Evolutionary conservation across 2,113 vertebrate species (phyloP), one percentile per base, ranked within the genome.

Genomic region (Hiodon alosoides): DNA sequence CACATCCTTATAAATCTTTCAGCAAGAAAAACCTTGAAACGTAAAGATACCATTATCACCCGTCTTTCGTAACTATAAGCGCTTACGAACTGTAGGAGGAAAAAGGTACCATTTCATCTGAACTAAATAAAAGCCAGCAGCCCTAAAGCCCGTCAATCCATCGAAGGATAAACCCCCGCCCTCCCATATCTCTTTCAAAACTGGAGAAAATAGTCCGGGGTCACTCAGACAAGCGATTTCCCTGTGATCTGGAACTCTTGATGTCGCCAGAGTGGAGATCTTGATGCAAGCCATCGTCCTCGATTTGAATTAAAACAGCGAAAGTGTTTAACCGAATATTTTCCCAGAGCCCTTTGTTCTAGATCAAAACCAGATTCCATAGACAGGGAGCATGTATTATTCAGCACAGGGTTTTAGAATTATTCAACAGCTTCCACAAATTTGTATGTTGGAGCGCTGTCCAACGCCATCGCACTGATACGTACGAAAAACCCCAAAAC

Each of bases 331-430:
- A 16, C 8, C 5, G 17, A 8, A 51, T 52, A 3, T 16, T 17
- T 13, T 51, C 65, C 11, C 46, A 46, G 13, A 61, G 16, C 47
- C 71, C 16, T 68, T 60, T 61, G 64, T 68, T 73, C 65, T 31
- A 67, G 71, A 73, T 61, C 70, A 68, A 57, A 77, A 72, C 53
- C 65, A 54, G 54, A 73, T 77, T n/a, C 60, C 57, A 77, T 13
- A 13, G 59, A 76, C 48, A 5, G 67, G 69, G 51, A 66, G n/a
- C 57, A 76, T 76, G 67, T 55, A 60, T 77, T 59, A 77, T 77
- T 77, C 70, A 54, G 47, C 48, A 4, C 57, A 14, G n/a, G 48
- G 31, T 7, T 51, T 73, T 60, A 7, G 17, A 51, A 67, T 59
- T 7, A 69, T 54, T 78, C 54, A 7, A 73, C 61, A 69, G 14